phyloP scores from a whole-genome alignment of 2,888 invertebrate species.

The Colletes collaris region DNA sequence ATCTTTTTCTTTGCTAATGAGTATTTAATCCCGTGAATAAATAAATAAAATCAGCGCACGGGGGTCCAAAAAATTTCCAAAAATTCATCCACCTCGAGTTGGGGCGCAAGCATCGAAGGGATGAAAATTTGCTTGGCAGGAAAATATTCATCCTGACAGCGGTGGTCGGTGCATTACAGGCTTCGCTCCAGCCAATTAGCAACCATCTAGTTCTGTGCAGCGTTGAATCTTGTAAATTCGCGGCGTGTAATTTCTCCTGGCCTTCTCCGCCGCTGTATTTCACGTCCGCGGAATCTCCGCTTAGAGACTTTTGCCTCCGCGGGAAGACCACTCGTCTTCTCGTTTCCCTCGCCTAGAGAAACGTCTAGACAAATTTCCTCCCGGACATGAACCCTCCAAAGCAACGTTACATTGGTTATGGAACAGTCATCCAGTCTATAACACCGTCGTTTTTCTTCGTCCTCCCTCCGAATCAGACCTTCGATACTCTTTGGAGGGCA shows the following conservation, averaged over 20 bases:
- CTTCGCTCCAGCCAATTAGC: constrained; percentile 24
- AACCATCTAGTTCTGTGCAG: background rate
- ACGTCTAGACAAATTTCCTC: constrained; percentile 29
- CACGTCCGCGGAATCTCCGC: constrained; percentile 48
- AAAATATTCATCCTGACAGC: constrained; percentile 2
- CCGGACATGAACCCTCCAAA: background rate
- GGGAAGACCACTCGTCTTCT: constrained; percentile 12
- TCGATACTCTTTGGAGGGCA: background rate
- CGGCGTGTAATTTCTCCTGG: constrained; percentile 37
- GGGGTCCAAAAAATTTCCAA: no score
- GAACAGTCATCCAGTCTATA: constrained; percentile 22
- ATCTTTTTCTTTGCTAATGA: no score
- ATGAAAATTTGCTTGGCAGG: background rate
- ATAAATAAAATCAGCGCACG: no score
- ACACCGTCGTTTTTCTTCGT: constrained; percentile 12
- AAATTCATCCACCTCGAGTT: no score
- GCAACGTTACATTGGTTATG: constrained; percentile 25
- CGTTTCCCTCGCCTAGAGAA: constrained; percentile 7
- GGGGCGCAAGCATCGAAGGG: background rate
- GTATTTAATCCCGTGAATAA: no score
- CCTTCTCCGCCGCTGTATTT: constrained; percentile 8
- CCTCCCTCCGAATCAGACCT: constrained; percentile 29
- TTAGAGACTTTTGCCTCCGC: background rate
- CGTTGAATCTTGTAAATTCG: constrained; percentile 10
- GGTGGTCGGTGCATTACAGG: constrained; percentile 1